phyloP scores from a whole-genome alignment of 2,888 invertebrate species.

The Eucera pruinosa region DNA sequence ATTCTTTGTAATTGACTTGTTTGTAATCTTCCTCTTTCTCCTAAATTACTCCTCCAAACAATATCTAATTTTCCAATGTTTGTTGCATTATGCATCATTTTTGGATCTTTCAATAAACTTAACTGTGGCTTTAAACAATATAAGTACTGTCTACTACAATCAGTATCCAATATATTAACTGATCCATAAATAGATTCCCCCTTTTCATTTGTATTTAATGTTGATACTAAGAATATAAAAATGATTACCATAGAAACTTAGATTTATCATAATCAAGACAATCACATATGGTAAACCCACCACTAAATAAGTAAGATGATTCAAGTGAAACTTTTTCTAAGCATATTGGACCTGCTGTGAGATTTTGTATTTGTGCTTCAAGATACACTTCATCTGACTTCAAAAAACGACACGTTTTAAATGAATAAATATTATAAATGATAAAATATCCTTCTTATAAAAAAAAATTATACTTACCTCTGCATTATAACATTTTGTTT shows the following conservation, averaged over 20 bases:
- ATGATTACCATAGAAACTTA: constrained; percentile 25
- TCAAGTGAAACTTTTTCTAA: constrained; percentile 97
- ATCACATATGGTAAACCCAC: constrained; percentile 79
- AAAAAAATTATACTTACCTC: constrained; percentile 86
- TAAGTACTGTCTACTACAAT: constrained; percentile 96
- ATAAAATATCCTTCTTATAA: background rate
- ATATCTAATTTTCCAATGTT: constrained; percentile 99
- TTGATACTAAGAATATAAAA: constrained; percentile 86
- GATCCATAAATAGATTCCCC: constrained; percentile 91
- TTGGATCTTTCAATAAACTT: constrained; percentile 90
- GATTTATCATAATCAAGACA: background rate
- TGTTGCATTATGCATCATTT: constrained; percentile 92
- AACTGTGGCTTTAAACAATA: constrained; percentile 95
- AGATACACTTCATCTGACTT: constrained; percentile 89
- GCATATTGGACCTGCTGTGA: constrained; percentile 96
- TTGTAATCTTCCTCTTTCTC: constrained; percentile 98
- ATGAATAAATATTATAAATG: background rate
- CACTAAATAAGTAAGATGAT: constrained; percentile 94
- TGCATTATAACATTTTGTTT: constrained; percentile 99
- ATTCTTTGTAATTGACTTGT: constrained; percentile 97
- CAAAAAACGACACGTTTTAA: constrained; percentile 33
- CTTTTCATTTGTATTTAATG: constrained; percentile 89
- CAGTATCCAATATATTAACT: constrained; percentile 93
- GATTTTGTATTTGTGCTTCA: constrained; percentile 95
- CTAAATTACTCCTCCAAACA: constrained; percentile 98